Base-by-base conservation (phyloP, 2,888 invertebrate species). In the Eubasilissa splendida region DNA sequence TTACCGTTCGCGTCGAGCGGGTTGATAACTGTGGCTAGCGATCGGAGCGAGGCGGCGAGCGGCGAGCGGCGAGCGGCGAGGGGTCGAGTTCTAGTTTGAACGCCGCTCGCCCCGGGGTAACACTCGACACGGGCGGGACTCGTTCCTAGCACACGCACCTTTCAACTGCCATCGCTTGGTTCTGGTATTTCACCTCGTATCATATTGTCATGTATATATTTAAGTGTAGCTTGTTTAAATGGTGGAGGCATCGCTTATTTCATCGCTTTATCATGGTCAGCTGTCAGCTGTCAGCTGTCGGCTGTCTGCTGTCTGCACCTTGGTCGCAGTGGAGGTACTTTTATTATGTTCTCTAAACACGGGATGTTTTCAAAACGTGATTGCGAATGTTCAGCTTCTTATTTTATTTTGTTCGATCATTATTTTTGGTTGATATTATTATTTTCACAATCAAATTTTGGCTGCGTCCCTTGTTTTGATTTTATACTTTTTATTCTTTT, bases 251-350 rank as follows among this genome's bases (percentile, higher is more conserved):
- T 76, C 75, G 84, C 84, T 84, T 83, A 81, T 31, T 12, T 83
- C 84, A 84, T 73, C 60, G 84, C 84, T 84, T 84, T 76, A 77
- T 80, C 82, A 81, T 77, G 79, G 81, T 68, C 81, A 80, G 82
- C 82, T 81, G 22, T 22, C 22, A 22, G 22, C 22, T 22, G 22
- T 22, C 22, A 22, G 22, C 22, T 22, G 22, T 22, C 22, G 1
- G 22, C 82, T 81, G 81, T 68, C 81, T 77, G 82, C 82, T 81
- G 82, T 59, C 77, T 65, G 63, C 79, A 73, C 78, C 7, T 77
- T 77, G 77, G 81, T 77, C 66, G 81, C 70, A 80, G 80, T 79
- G 80, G 82, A 82, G 82, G 83, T 82, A 82, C 82, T 82, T 80
- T 80, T 73, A 65, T 42, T 42, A 76, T 83, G 79, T 80, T 73